Evolutionary conservation across 2,888 invertebrate genomes (phyloP), one percentile per base, ranked within the genome.

Genomic region (Dioctria linearis): DNA sequence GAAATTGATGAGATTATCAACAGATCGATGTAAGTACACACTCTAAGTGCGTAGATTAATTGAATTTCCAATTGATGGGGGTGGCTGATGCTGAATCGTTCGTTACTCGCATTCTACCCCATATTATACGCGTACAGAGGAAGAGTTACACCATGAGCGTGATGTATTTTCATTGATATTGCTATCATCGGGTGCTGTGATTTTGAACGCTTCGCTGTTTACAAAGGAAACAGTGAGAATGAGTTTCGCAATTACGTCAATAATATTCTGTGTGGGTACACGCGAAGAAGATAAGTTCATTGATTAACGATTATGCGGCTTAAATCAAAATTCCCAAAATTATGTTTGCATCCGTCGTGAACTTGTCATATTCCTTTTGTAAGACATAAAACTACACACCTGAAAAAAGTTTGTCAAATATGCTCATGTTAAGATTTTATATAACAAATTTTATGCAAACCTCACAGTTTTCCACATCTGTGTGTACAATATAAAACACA

Each of bases 1-100:
- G 61, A 76, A 76, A 76, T 76, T 76, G 76, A 76, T 76, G 76
- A 76, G 76, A 76, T 76, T 76, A 76, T 76, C 76, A 76, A 76
- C 76, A 49, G 43, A 76, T 76, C 76, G 76, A 76, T 76, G 76
- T 76, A 76, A 76, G 76, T 76, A 76, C 76, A 76, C 76, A 76
- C 63, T 76, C 76, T 76, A 76, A 76, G 76, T 76, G 76, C 76
- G 76, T 76, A 76, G 76, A 76, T 63, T 76, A 76, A 76, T 76
- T 76, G 76, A 76, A 76, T 76, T 76, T 76, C 63, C 76, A 76
- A 76, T 76, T 76, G 76, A 63, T 76, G 63, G 63, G 63, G 76
- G 61, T 61, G 63, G 76, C 63, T 46, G 39, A n/a, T 40, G 39
- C 37, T 46, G 39, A 43, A 63, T 8, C 40, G 25, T 25, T 25